Conservation (phyloP, 2,888 invertebrate genomes). For the Xanthorhoe spadicearia region DNA sequence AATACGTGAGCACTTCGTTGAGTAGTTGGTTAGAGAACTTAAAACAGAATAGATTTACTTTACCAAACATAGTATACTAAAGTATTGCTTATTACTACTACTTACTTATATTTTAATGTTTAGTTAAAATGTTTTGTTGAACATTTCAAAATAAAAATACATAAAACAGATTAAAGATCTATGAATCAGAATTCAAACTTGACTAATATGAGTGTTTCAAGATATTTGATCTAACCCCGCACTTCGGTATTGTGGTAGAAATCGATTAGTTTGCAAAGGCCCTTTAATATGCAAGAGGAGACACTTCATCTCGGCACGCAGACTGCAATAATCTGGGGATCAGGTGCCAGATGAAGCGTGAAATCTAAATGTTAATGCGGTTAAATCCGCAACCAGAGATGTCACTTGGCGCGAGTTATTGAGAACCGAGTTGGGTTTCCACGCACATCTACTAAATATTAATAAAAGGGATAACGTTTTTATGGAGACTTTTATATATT, state of each 20-base stretch:
- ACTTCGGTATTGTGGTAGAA: conserved; percentile 27
- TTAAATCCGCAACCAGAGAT: conserved; percentile 14
- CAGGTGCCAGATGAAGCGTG: conserved; percentile 45
- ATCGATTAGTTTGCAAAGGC: conserved; percentile 41
- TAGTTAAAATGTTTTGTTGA: no score
- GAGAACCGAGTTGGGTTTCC: background rate
- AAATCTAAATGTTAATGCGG: conserved; percentile 49
- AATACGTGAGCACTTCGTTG: background rate
- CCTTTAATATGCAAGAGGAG: conserved; percentile 41
- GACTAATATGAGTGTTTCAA: no score
- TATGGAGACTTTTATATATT: no score
- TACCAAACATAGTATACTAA: no score
- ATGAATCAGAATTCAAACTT: no score
- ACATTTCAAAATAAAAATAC: no score
- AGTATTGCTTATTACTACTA: no score
- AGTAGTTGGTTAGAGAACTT: background rate
- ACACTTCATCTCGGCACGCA: conserved; percentile 35
- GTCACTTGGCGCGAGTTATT: background rate
- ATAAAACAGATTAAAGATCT: no score
- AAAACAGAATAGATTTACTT: background rate
- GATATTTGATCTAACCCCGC: conserved; percentile 25
- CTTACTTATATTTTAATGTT: no score
- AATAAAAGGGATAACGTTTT: no score
- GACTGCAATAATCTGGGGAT: conserved; percentile 45
- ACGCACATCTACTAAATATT: background rate